Conservation (phyloP, 2,113 vertebrate species). For the Chunga burmeisteri region DNA sequence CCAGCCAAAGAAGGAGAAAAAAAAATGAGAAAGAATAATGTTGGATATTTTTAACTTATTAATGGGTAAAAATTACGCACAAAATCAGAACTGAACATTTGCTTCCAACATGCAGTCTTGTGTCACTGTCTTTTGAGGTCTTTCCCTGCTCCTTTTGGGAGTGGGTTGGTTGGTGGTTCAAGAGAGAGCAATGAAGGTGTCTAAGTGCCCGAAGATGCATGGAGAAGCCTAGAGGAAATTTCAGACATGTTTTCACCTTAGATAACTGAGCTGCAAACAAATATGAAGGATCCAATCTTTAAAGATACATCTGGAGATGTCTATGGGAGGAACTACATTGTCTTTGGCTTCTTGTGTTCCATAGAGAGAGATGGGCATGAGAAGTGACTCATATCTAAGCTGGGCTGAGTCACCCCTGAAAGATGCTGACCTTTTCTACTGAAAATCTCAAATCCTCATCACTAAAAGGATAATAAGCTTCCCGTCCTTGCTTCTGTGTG, state of each 20-base stretch:
- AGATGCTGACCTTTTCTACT: conserved; percentile 28
- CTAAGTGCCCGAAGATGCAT: background rate
- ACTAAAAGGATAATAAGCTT: conserved; percentile 6
- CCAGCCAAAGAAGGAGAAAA: background rate
- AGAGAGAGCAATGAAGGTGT: background rate
- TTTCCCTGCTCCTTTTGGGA: background rate
- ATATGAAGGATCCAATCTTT: background rate
- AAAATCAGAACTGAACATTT: background rate
- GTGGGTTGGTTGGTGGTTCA: background rate
- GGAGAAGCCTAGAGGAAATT: background rate
- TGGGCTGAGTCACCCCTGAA: conserved; percentile 30
- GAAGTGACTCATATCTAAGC: conserved; percentile 33
- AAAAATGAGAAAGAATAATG: background rate
- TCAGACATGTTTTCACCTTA: background rate
- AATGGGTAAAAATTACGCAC: background rate
- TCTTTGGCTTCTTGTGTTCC: background rate
- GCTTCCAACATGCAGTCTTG: background rate
- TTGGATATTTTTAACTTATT: background rate
- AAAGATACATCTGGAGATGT: background rate
- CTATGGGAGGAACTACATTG: background rate
- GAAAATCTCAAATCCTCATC: conserved; percentile 1
- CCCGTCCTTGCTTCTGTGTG: background rate
- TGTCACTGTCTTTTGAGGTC: accelerated
- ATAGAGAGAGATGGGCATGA: background rate
- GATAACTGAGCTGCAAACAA: background rate